phyloP scores from a whole-genome alignment of 2,113 vertebrate species.

The Pelecanoides urinatrix region DNA sequence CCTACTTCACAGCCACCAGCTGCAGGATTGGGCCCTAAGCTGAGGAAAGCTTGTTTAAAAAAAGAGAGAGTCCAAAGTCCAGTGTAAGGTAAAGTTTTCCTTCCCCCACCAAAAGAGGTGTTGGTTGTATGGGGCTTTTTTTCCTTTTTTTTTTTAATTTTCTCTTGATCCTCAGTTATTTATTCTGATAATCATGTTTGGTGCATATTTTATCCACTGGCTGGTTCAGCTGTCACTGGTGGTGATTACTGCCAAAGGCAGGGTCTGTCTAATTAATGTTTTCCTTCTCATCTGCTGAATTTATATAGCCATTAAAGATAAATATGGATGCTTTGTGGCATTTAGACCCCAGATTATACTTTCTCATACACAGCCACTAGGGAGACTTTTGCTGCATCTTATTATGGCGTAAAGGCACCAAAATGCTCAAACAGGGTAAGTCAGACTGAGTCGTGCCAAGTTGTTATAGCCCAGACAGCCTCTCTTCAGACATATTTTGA shows the following conservation, averaged over 20 bases:
- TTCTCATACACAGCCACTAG: background rate
- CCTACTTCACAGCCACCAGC: background rate
- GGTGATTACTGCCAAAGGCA: constrained; percentile 11
- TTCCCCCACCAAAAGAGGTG: background rate
- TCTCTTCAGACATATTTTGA: background rate
- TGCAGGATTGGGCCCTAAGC: background rate
- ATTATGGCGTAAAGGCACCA: background rate
- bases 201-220: background rate
- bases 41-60: background rate
- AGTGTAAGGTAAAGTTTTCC: background rate
- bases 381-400: background rate
- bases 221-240: background rate
- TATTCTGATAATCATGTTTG: background rate
- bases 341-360: background rate
- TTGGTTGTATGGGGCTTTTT: background rate
- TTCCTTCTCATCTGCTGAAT: constrained; percentile 13
- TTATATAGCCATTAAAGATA: constrained; percentile 9
- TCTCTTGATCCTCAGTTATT: background rate
- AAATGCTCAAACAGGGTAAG: background rate
- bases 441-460: background rate
- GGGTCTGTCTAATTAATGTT: constrained; percentile 3
- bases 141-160: background rate
- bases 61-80: background rate
- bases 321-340: background rate
- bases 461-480: background rate